Conservation (phyloP, 2,797 vertebrate genomes). For the Tragelaphus oryx region DNA sequence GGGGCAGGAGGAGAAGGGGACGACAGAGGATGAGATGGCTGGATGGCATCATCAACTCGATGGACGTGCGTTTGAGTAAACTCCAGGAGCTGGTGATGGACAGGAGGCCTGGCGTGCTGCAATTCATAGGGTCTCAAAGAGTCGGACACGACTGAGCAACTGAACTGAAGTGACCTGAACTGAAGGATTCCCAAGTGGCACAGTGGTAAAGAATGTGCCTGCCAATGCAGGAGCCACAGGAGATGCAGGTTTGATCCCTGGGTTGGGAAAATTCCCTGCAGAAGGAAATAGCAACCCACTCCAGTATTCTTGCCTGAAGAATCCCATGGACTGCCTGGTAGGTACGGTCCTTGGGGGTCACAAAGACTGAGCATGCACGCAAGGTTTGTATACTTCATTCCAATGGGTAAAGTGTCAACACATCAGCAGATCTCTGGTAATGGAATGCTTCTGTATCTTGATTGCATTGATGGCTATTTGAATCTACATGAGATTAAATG, state of each 20-base stretch:
- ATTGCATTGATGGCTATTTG: neutral
- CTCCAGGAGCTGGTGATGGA: too few species aligned
- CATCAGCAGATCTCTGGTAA: neutral
- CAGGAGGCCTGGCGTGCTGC: too few species aligned
- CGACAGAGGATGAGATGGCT: rapidly evolving
- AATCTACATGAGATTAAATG: neutral
- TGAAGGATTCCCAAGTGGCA: neutral
- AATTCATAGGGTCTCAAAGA: rapidly evolving
- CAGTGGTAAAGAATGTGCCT: neutral
- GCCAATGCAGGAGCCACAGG: neutral
- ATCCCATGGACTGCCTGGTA: neutral
- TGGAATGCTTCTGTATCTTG: neutral
- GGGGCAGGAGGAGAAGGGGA: too few species aligned
- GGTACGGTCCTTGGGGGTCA: neutral
- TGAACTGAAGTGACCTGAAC: too few species aligned
- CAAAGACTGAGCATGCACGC: neutral
- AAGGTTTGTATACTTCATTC: neutral
- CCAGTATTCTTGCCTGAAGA: neutral
- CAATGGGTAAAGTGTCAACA: neutral
- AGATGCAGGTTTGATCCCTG: neutral
- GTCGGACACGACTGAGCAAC: rapidly evolving
- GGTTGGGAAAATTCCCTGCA: neutral
- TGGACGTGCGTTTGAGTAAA: too few species aligned
- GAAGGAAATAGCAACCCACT: neutral
- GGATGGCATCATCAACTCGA: too few species aligned